Evolutionary conservation across 1,140 invertebrate species (phyloP), one percentile per base, ranked within the genome.

Genomic region (Oedothorax gibbosus): DNA sequence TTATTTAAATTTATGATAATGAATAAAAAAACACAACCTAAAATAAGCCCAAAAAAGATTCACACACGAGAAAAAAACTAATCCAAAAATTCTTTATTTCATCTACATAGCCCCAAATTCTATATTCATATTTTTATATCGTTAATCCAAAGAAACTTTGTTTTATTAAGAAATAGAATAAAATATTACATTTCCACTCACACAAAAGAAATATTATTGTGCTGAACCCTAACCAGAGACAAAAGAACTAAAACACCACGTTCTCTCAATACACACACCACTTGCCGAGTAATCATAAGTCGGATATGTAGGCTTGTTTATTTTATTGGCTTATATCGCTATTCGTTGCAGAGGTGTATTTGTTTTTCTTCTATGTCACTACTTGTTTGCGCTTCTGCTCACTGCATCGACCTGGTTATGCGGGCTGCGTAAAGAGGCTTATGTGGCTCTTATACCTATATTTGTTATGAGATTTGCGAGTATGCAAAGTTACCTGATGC

Each of bases 351-450:
- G 35, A 35, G 35, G 35, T 35, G 35, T 35, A 35, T 35, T 35
- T 57, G 6, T 75, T 75, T 72, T 49, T 75, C 57, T 75, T 75
- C 35, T 18, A 15, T 75, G 18, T 60, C 51, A 6, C n/a, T 14
- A 10, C 14, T 57, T 75, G 54, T 57, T 75, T 75, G 53, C 35
- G 18, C 57, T 60, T 57, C 54, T 6, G 51, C 68, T 21, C 10
- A 15, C 49, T 21, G 72, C 4, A 75, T 57, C 53, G 54, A 75
- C 53, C 53, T 15, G 51, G 18, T 57, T 75, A 57, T 60, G 72
- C 72, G 72, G 54, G 72, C 54, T 35, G 14, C 14, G 72, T 57
- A 75, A 75, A 75, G 72, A 53, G 72, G 72, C 72, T 75, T 75
- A 75, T 60, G 54, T 14, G 54, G 72, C 20, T 75, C 53, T 57